Evolutionary conservation across 2,888 invertebrate species (phyloP), one percentile per base, ranked within the genome.

Genomic region (Tenthredo scrophulariae): DNA sequence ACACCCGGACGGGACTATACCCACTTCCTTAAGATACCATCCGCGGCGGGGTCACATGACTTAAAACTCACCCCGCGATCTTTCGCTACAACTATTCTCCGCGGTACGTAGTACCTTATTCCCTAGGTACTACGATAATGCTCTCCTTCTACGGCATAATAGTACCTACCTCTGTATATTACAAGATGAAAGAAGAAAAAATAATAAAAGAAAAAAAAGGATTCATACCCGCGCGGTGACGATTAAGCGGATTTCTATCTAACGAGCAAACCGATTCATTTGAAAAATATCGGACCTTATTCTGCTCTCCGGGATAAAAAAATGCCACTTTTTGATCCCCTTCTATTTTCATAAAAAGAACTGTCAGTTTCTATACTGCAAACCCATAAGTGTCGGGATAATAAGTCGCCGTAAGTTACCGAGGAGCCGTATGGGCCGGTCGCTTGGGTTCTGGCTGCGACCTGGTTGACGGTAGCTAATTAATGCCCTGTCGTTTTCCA

Each of bases 401-500:
- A 13, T 13, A 43, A 18, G n/a, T 22, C 22, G 62, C 22, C 26
- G 40, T 37, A 62, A 18, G 80, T 62, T 22, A 58, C 15, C 40
- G 29, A 50, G 22, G 80, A 80, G 62, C 80, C 58, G 50, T 80
- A 80, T 80, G 80, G 80, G 58, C 40, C 80, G 80, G 46, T 50
- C 80, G 80, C 18, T 50, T 7, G 4, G 33, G 46, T 54, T 85
- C 79, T 29, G 43, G 70, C 37, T 26, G 58, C 58, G 62, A 26
- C 72, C 33, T 65, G 65, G 18, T 67, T 40, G 62, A 43, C 82
- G 74, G 67, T 33, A 80, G 88, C 88, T 90, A 91, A 91, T 91
- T 90, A 90, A 90, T 88, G 88, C 88, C 87, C 86, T 84, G 86
- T 86, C 86, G 87, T 86, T 87, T 87, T 87, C 84, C 87, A 84